Conservation (phyloP, 2,113 vertebrate species). For the Phalacrocorax aristotelis region DNA sequence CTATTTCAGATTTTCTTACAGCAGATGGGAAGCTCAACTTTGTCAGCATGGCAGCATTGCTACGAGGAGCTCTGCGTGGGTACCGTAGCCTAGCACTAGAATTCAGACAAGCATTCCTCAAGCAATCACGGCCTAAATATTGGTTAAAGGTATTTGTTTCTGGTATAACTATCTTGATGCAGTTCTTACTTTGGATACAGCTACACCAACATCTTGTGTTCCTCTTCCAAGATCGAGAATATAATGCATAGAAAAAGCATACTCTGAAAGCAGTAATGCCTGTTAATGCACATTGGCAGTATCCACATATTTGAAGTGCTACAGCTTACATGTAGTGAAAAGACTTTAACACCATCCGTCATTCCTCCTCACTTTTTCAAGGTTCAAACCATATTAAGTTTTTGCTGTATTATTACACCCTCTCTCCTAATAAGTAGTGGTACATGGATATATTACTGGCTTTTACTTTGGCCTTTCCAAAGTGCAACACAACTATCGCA, state of each 20-base stretch:
- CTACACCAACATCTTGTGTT: background rate
- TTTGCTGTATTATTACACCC: background rate
- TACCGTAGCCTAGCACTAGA: background rate
- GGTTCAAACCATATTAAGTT: background rate
- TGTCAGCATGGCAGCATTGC: background rate
- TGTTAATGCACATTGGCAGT: background rate
- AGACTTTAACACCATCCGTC: background rate
- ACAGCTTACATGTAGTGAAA: background rate
- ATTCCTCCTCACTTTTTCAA: background rate
- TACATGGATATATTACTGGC: fast-evolving
- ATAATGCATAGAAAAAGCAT: background rate
- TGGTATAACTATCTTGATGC: background rate
- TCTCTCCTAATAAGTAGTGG: background rate
- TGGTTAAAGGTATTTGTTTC: background rate
- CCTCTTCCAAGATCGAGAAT: background rate
- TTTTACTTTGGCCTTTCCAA: background rate
- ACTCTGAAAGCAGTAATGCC: background rate
- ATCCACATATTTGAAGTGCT: background rate
- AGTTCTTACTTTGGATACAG: background rate
- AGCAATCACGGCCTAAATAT: background rate
- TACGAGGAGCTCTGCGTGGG: background rate
- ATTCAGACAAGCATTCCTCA: background rate
- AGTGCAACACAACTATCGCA: background rate
- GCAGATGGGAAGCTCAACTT: background rate
- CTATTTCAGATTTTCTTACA: background rate